Evolutionary conservation across 2,113 vertebrate genomes (phyloP).

Genomic region (Clinocottus analis): DNA sequence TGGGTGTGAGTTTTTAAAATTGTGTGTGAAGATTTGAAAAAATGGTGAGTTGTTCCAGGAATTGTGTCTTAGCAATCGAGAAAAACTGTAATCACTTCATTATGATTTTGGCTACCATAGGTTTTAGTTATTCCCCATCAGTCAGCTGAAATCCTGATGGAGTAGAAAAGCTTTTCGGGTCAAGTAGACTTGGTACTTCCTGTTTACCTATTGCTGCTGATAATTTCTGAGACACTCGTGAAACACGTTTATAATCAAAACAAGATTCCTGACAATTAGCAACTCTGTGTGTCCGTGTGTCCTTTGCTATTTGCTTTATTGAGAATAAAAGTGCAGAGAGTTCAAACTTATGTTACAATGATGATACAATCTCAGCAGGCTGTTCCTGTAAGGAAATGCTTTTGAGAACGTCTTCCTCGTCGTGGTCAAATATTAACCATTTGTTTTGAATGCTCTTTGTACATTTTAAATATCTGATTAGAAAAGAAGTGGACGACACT

Average conservation of each 20-base stretch:
- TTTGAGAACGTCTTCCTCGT: slow-evolving; percentile 54
- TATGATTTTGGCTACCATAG: neutral
- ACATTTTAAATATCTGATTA: neutral
- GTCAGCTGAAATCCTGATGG: neutral
- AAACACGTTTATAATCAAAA: neutral
- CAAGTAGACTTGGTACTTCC: neutral
- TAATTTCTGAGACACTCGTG: neutral
- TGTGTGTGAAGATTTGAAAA: too few relatives aligned
- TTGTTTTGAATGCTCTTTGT: slow-evolving; percentile 8
- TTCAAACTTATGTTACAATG: neutral
- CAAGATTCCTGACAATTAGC: neutral
- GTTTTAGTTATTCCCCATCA: neutral
- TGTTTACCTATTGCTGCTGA: neutral
- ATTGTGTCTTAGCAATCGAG: too few relatives aligned
- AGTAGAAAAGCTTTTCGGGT: neutral
- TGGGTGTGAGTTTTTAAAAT: too few relatives aligned
- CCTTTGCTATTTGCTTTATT: neutral
- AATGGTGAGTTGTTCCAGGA: too few relatives aligned
- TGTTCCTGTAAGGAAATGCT: slow-evolving; percentile 13
- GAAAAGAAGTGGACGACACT: neutral
- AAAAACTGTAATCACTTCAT: too few relatives aligned
- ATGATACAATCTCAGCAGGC: neutral
- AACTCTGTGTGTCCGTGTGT: too few relatives aligned
- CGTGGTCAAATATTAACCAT: slow-evolving; percentile 70
- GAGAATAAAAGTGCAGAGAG: neutral